Evolutionary conservation across 2,888 invertebrate genomes (phyloP).

Genomic region (Ptilodon capucinus): DNA sequence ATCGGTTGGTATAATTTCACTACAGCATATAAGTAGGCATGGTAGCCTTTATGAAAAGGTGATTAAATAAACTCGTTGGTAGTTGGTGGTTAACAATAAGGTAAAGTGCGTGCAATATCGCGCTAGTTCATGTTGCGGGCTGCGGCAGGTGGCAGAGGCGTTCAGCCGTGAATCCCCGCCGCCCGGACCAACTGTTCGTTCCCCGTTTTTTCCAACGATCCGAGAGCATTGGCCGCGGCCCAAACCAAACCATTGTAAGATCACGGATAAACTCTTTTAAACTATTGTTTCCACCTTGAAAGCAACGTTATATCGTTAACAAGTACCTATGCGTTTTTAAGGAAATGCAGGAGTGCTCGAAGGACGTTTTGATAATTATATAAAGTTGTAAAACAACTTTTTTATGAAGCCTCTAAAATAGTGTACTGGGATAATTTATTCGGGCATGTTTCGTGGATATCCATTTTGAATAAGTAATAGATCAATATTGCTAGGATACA

Average conservation of each 20-base stretch:
- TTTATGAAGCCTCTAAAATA: background rate
- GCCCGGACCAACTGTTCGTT: slow-evolving; percentile 63
- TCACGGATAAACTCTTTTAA: slow-evolving; percentile 35
- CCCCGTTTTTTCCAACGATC: slow-evolving; percentile 61
- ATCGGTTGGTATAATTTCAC: too few species aligned
- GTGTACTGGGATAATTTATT: too few species aligned
- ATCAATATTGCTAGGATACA: slow-evolving; percentile 77
- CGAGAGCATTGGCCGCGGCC: slow-evolving; percentile 68
- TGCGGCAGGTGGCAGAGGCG: slow-evolving; percentile 67
- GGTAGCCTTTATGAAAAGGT: background rate
- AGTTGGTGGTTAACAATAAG: background rate
- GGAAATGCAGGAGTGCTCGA: slow-evolving; percentile 16
- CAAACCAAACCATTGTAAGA: slow-evolving; percentile 41
- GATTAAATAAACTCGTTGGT: background rate
- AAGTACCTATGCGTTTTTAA: slow-evolving; percentile 29
- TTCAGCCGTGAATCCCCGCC: slow-evolving; percentile 76
- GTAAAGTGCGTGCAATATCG: slow-evolving; percentile 39
- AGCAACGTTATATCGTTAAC: slow-evolving; percentile 28
- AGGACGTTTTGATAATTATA: slow-evolving; percentile 13
- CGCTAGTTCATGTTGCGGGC: slow-evolving; percentile 35
- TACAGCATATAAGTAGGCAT: too few species aligned
- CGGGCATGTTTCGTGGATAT: too few species aligned
- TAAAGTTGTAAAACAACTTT: slow-evolving; percentile 5
- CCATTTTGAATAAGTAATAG: slow-evolving; percentile 27
- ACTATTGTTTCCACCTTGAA: slow-evolving; percentile 38